Base-by-base conservation (phyloP, 2,888 invertebrate species). In the Oscheius sp. region DNA sequence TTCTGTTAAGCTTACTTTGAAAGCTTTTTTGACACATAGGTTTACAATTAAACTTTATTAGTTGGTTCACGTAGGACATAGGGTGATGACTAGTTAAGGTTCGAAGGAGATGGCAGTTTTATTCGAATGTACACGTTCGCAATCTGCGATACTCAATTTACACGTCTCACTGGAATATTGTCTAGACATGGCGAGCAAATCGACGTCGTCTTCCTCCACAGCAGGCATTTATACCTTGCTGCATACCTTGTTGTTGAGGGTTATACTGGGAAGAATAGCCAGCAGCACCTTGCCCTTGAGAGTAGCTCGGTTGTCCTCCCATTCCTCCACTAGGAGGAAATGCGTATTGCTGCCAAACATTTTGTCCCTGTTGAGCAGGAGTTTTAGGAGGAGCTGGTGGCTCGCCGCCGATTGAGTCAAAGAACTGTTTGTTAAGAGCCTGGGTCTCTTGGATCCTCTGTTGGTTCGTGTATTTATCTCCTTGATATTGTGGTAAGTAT, bases 401-500 rank as follows among this genome's bases (percentile, higher is more conserved):
- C 22, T 80, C 77, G 8, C 81, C 81, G 14, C 82, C 82, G 61
- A 79, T 81, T 44, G 76, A 74, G 49, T 80, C 75, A 65, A 80
- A 81, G 74, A 82, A 82, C 8, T 74, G 67, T 36, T 70, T 77
- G 68, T 82, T 81, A 59, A 81, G 65, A 4, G 80, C 78, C 66
- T 79, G 77, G 9, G 82, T 77, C 22, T 82, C 79, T 50, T 73
- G 62, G 56, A 81, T 83, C 56, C 82, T 54, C 51, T 80, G 74
- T 6, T 74, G 79, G 56, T 82, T 71, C 20, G 82, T 82, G 77
- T 75, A 82, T 50, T 72, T 57, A 64, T 82, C 82, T 38, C 82
- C 82, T 65, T 77, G 79, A 65, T 81, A 82, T 67, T 82, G 80
- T 50, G 82, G 82, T n/a, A 83, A 72, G 65, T 82, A 82, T 26